Base-by-base conservation (phyloP, 2,888 invertebrate species). In the Pyrrhia umbra region DNA sequence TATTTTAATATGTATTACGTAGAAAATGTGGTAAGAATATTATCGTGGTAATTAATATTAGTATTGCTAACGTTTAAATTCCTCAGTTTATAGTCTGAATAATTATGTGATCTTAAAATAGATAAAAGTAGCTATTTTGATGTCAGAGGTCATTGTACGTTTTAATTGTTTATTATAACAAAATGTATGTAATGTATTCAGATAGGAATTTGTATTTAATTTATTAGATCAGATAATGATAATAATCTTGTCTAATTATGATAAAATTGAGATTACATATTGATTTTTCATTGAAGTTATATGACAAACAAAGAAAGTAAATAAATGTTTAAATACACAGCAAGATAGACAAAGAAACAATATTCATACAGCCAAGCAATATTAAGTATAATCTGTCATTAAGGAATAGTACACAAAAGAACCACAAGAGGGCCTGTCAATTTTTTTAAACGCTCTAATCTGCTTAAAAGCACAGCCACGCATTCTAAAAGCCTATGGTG, bases 381-480 rank as follows among this genome's bases (percentile, higher is more conserved):
- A 42, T 37, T 60, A 74, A 46, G 57, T 64, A 72, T 67, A 67
- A 79, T 80, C 78, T 72, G 78, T 72, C 78, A 78, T 70, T 69
- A 71, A 70, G 77, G 56, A 69, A 77, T 70, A 78, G 65, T 71
- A 70, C 72, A 80, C 82, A 84, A 84, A 81, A 77, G 74, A 75
- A 57, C 75, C 78, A 70, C 80, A 58, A 82, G 83, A 83, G 80
- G 85, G 80, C 81, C 88, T 88, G 90, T 90, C 89, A 88, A 82
- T 75, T 80, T 81, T 82, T 87, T 88, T 83, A 78, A 83, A 82
- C 75, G 72, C 80, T 79, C 83, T 86, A 85, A 89, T 87, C 86
- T 84, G 67, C 72, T 82, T 89, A 85, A 87, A 86, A 86, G 87
- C 86, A 68, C 77, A 83, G 82, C 84, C 84, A 85, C 83, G 83